Evolutionary conservation across 2,113 vertebrate genomes (phyloP).

Genomic region (Corynorhinus townsendii): DNA sequence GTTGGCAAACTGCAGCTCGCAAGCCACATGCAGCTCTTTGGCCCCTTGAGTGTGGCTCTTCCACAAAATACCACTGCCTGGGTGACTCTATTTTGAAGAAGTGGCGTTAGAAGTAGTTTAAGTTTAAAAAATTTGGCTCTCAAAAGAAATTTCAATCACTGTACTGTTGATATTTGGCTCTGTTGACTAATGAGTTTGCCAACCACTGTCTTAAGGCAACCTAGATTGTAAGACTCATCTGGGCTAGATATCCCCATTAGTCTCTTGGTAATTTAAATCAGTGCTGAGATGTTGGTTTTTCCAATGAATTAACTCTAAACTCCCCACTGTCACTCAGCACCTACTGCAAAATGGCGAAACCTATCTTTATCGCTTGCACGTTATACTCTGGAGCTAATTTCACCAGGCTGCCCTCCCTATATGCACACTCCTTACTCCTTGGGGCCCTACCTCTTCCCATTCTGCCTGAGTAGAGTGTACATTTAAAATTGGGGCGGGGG

Average conservation of each 20-base stretch:
- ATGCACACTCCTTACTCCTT: fast-evolving
- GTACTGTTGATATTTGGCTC: too few relatives aligned
- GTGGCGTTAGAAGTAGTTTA: too few relatives aligned
- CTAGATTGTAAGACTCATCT: background rate
- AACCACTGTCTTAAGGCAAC: background rate
- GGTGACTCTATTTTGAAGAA: too few relatives aligned
- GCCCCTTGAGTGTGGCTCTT: too few relatives aligned
- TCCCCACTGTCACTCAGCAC: background rate
- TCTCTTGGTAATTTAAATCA: background rate
- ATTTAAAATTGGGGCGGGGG: fast-evolving
- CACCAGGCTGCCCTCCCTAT: fast-evolving
- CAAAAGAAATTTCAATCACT: too few relatives aligned
- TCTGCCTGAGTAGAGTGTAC: too few relatives aligned
- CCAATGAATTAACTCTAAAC: background rate
- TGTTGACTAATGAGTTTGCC: too few relatives aligned
- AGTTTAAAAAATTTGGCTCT: too few relatives aligned
- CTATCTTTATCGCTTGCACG: fast-evolving
- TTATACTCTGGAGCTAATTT: fast-evolving
- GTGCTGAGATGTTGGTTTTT: fast-evolving
- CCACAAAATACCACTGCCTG: too few relatives aligned
- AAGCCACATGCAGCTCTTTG: too few relatives aligned
- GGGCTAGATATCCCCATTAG: fast-evolving
- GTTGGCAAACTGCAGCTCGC: too few relatives aligned
- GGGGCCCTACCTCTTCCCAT: too few relatives aligned
- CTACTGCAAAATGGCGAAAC: fast-evolving